Percentiles rank a stretch among this genome's conserved stretches.
Conservation (phyloP, 1,140 invertebrate species). For the Lordiphosa collinella region DNA sequence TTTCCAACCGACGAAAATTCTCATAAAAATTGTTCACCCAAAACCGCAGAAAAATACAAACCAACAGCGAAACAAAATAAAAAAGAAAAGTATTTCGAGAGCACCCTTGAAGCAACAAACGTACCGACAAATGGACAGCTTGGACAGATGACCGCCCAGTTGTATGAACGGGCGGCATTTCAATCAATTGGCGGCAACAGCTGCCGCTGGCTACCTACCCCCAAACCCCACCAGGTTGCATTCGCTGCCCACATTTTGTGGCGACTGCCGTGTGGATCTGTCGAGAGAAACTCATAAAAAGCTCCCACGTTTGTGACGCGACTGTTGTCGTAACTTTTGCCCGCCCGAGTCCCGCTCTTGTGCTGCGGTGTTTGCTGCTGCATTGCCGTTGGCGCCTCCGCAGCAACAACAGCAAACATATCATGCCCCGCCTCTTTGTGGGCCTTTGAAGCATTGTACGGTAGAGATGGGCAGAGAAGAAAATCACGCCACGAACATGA, state of each 20-base stretch:
- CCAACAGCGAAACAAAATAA: too few species aligned
- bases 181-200: slow-evolving; percentile 62
- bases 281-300: slow-evolving; percentile 61
- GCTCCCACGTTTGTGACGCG: slow-evolving; percentile 62
- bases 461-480: slow-evolving; percentile 5
- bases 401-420: slow-evolving; percentile 8
- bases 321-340: slow-evolving; percentile 57
- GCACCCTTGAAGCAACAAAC: slow-evolving; percentile 63
- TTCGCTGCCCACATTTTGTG: slow-evolving; percentile 49
- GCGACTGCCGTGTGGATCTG: slow-evolving; percentile 33
- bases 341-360: slow-evolving; percentile 1
- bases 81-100: slow-evolving; percentile 44
- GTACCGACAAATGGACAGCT: slow-evolving; percentile 15
- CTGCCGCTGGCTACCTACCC: slow-evolving; percentile 44
- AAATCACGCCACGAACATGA: neutral
- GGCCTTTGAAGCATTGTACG: slow-evolving; percentile 2
- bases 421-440: neutral
- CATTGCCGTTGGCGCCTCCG: slow-evolving; percentile 34
- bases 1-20: slow-evolving; percentile 68
- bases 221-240: slow-evolving; percentile 1
- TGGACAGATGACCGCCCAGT: slow-evolving; percentile 34
- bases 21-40: slow-evolving; percentile 70
- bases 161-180: slow-evolving; percentile 57
- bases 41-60: slow-evolving; percentile 41
- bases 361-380: slow-evolving; percentile 9